These are phyloP conservation scores for Panurus biarmicus DNA, from an alignment of 2,113 vertebrate species.

Conservation along the genomic window DNA sequence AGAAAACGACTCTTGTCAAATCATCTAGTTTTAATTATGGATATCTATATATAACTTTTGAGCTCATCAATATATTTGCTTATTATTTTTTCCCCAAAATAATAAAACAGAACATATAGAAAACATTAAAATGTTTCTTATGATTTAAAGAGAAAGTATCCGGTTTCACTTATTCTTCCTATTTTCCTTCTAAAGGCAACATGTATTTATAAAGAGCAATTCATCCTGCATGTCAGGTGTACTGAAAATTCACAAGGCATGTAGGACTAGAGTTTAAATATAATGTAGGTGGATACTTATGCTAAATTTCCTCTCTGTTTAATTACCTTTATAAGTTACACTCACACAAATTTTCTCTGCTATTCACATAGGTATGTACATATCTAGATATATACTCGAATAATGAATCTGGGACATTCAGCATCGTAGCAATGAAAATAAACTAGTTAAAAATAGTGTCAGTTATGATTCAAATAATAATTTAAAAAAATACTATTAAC, in stretches of 20 bases:
- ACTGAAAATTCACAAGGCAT: background rate
- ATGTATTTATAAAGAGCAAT: conserved; percentile 39
- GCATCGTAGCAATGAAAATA: conserved; percentile 71
- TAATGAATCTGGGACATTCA: conserved; percentile 66
- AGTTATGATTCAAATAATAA: conserved; percentile 76
- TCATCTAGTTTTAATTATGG: conserved; percentile 70
- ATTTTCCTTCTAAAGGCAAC: conserved; percentile 52
- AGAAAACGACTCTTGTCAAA: conserved; percentile 75
- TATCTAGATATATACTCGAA: conserved; percentile 59
- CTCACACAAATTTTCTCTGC: conserved; percentile 43
- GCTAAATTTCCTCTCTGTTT: conserved; percentile 53
- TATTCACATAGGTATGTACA: conserved; percentile 67
- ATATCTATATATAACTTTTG: conserved; percentile 60
- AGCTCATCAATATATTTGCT: conserved; percentile 46
- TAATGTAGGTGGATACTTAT: conserved; percentile 37
- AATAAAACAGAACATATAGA: conserved; percentile 56
- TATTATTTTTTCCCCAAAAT: conserved; percentile 12
- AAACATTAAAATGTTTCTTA: conserved; percentile 55
- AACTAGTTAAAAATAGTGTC: conserved; percentile 74
- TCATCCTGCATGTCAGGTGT: background rate
- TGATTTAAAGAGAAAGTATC: conserved; percentile 73
- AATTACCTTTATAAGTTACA: conserved; percentile 38
- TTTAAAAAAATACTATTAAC: conserved; percentile 77
- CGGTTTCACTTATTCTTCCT: conserved; percentile 47
- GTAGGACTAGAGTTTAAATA: background rate